Base-by-base conservation (phyloP, 2,888 invertebrate genomes). In the Pristionchus entomophagus region DNA sequence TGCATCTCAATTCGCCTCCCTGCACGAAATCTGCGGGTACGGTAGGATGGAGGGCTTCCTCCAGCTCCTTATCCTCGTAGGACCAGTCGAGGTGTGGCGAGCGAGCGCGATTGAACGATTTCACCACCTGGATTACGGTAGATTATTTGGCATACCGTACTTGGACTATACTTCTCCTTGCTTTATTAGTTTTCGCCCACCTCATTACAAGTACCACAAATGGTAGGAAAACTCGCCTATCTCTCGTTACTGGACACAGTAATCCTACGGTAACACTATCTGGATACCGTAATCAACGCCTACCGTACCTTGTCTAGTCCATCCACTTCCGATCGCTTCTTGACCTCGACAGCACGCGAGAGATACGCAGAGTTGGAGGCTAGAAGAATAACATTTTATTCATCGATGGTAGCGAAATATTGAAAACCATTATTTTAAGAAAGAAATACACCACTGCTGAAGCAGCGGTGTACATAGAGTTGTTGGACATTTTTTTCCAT, bases 21-120 rank as follows among this genome's bases (percentile, higher is more conserved):
- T 35, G 29, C 78, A 78, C 78, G 26, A 49, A 29, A 12, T 17
- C 5, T 26, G 78, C 45, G 78, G 78, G 78, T 49, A 49, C 49
- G 49, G 78, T 78, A 49, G 78, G 78, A 22, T 19, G 17, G 45
- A 22, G 22, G 4, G 49, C 78, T 8, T 78, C 78, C 17, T 4
- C 45, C 45, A 35, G 45, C 78, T 78, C 78, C n/a, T 14, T n/a
- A 26, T 80, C 78, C 19, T 80, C 78, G 51, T 32, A 80, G 0
- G 49, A 29, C 78, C 78, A 80, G 19, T 80, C 78, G 22, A 80
- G 29, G 12, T 32, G 51, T 32, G 51, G 78, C 32, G 78, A 51
- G 41, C 78, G 78, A 4, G 78, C 17, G 29, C 78, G 78, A 22
- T 26, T 4, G 78, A 80, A 80, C 32, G 73, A 73, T 26, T 73